Percentiles rank a stretch among this genome's conserved stretches.
Evolutionary conservation across 2,797 vertebrate genomes (phyloP).

Genomic region (Karalla daura): DNA sequence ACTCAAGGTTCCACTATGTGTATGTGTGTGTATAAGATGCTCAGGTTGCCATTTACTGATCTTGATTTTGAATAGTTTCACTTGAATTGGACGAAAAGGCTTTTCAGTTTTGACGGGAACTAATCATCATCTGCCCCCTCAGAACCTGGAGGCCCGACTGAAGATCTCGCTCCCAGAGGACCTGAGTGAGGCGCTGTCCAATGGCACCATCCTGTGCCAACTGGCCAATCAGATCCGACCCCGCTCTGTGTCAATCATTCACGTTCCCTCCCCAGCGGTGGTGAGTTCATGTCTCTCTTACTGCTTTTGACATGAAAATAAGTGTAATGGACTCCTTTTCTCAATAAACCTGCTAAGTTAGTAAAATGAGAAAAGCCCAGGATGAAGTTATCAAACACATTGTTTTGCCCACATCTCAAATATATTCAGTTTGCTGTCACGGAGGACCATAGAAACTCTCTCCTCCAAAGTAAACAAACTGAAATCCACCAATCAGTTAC

Average conservation of each 20-base stretch:
- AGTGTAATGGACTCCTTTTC: too few relatives aligned
- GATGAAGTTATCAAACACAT: too few relatives aligned
- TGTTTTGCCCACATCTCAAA: too few relatives aligned
- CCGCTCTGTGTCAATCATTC: conserved; percentile 88
- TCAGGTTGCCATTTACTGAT: too few relatives aligned
- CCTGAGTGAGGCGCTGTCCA: conserved; percentile 85
- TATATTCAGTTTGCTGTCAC: too few relatives aligned
- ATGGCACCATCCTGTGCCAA: conserved; percentile 89
- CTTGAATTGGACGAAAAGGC: background rate
- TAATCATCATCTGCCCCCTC: background rate
- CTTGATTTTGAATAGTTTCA: background rate
- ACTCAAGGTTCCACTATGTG: too few relatives aligned
- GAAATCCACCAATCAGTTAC: too few relatives aligned
- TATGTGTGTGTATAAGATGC: background rate
- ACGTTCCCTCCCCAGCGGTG: conserved; percentile 92
- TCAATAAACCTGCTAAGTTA: too few relatives aligned
- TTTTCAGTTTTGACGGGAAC: background rate
- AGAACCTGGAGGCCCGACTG: conserved; percentile 89
- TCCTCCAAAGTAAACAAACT: too few relatives aligned
- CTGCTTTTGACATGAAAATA: background rate
- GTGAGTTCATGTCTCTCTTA: conserved; percentile 75
- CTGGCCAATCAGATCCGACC: conserved; percentile 89
- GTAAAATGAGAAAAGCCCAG: too few relatives aligned
- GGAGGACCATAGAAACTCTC: too few relatives aligned
- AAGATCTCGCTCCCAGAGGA: conserved; percentile 85